phyloP scores from a whole-genome alignment of 2,113 vertebrate species.

The Sturnus vulgaris region DNA sequence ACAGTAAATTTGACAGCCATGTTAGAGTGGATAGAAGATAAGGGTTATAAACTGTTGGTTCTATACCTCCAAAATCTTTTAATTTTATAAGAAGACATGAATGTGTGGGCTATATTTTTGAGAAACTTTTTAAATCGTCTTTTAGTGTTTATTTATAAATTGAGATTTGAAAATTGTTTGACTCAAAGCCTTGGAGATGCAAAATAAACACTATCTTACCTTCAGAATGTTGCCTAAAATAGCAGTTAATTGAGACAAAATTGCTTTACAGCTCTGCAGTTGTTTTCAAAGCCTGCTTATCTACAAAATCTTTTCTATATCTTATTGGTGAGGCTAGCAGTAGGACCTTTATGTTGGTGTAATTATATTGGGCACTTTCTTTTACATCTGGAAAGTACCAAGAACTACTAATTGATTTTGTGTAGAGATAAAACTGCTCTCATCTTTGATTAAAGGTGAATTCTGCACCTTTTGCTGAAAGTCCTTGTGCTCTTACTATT shows the following conservation, averaged over 20 bases:
- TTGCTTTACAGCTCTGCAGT: neutral
- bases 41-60: neutral
- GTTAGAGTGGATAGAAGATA: constrained; percentile 26
- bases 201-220: neutral
- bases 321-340: neutral
- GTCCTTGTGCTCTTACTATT: neutral
- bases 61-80: neutral
- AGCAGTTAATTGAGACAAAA: neutral
- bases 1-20: constrained; percentile 67
- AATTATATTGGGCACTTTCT: neutral
- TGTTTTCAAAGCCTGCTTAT: constrained; percentile 20
- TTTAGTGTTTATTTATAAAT: neutral
- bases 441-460: neutral
- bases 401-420: neutral
- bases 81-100: neutral
- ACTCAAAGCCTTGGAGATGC: neutral
- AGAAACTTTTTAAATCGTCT: neutral
- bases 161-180: neutral
- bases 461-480: neutral
- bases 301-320: neutral
- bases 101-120: neutral
- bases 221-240: neutral
- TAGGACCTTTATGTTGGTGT: neutral
- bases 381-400: neutral
- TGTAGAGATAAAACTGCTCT: neutral